Evolutionary conservation across 2,113 vertebrate species (phyloP).

Genomic region (Oxyruncus cristatus): DNA sequence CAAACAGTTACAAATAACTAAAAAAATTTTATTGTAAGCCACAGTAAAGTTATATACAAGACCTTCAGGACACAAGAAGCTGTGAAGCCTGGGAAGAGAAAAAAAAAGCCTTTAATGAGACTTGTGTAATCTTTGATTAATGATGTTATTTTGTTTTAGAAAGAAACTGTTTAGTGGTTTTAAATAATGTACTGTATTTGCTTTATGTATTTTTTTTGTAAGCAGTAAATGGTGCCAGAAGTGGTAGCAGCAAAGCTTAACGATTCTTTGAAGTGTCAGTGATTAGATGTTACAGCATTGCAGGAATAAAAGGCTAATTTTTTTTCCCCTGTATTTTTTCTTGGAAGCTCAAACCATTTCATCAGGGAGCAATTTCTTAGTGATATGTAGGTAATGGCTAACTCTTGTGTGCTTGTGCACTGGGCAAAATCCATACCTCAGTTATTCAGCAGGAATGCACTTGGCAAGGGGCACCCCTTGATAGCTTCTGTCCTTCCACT

Average conservation of each 20-base stretch:
- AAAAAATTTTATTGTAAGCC: neutral
- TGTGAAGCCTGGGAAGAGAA: neutral
- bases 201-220: neutral
- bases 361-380: neutral
- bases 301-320: neutral
- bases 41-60: neutral
- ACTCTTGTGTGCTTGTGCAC: neutral
- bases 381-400: neutral
- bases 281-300: neutral
- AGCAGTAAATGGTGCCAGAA: neutral
- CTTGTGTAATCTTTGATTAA: neutral
- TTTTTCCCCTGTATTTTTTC: neutral
- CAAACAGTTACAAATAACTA: neutral
- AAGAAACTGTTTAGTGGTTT: neutral
- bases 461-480: neutral
- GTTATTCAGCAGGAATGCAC: neutral
- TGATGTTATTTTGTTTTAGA: neutral
- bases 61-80: neutral
- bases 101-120: neutral
- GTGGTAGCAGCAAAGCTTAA: neutral
- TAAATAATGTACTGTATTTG: constrained; percentile 8
- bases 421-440: neutral
- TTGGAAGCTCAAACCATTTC: neutral
- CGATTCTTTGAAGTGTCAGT: neutral
- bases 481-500: neutral